Base-by-base conservation (phyloP, 2,888 invertebrate species). In the Bugula neritina region DNA sequence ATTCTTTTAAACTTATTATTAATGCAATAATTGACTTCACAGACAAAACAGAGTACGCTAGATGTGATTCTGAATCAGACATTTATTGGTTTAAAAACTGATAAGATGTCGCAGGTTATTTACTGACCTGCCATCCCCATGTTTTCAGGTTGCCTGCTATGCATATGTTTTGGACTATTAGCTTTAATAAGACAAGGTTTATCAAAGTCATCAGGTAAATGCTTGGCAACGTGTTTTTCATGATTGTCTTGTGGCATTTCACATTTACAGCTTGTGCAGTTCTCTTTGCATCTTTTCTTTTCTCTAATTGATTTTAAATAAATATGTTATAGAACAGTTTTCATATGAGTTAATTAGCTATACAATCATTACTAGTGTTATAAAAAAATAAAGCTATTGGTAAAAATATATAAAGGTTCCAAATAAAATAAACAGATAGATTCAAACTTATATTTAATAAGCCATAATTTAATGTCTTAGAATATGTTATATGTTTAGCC, bases 51-150 rank as follows among this genome's bases (percentile, higher is more conserved):
- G n/a, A n/a, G n/a, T n/a, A n/a, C n/a, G n/a, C n/a, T n/a, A n/a
- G n/a, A n/a, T n/a, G n/a, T n/a, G n/a, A n/a, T n/a, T n/a, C n/a
- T n/a, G n/a, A n/a, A n/a, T n/a, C n/a, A n/a, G n/a, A n/a, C n/a
- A n/a, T n/a, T n/a, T n/a, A n/a, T n/a, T n/a, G n/a, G n/a, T n/a
- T n/a, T n/a, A n/a, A n/a, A n/a, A n/a, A n/a, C n/a, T n/a, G n/a
- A n/a, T n/a, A n/a, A n/a, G n/a, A n/a, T n/a, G n/a, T n/a, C n/a
- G n/a, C n/a, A n/a, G n/a, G n/a, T n/a, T n/a, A n/a, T n/a, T n/a
- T n/a, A n/a, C n/a, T 43, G 2, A 63, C 63, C 63, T 31, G 63
- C 63, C 27, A 63, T 10, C 5, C 63, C 63, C 63, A 63, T 63
- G 63, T 63, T 63, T n/a, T 63, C 63, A 63, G 63, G 31, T 10